Conservation (phyloP, 2,888 invertebrate genomes). For the Uropetala carovei region DNA sequence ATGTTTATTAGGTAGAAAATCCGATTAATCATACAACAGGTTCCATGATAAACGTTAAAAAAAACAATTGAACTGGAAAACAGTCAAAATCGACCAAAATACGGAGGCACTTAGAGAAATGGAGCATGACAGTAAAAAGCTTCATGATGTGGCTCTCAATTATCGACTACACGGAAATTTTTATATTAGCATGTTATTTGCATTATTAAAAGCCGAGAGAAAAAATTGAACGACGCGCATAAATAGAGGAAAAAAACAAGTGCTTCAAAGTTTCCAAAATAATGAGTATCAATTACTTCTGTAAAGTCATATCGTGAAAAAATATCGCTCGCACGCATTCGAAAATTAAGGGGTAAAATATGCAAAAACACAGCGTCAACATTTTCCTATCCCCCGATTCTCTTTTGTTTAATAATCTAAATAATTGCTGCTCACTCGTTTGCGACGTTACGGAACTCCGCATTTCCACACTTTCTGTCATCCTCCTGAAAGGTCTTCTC, state of each 20-base stretch:
- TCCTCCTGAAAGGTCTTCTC: background rate
- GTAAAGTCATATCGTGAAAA: background rate
- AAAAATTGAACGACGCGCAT: too few species aligned
- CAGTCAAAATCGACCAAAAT: background rate
- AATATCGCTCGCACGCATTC: background rate
- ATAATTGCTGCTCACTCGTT: background rate
- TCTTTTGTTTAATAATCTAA: constrained; percentile 25
- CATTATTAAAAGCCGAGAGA: background rate
- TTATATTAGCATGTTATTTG: background rate
- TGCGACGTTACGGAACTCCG: background rate
- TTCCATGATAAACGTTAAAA: background rate
- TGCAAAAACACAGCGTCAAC: background rate
- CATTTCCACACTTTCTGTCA: constrained; percentile 5
- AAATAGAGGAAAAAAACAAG: too few species aligned
- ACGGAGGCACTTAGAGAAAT: background rate
- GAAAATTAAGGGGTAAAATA: background rate
- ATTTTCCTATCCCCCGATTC: background rate
- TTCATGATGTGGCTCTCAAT: background rate
- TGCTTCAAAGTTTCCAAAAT: too few species aligned
- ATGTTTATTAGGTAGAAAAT: background rate
- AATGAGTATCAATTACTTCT: too few species aligned
- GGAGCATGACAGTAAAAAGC: background rate
- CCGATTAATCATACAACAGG: background rate
- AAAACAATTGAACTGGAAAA: background rate
- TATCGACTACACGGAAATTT: background rate